Percentiles rank a stretch among this genome's conserved stretches.
phyloP scores from a whole-genome alignment of 1,140 invertebrate genomes.

The Magallana ariakensis region DNA sequence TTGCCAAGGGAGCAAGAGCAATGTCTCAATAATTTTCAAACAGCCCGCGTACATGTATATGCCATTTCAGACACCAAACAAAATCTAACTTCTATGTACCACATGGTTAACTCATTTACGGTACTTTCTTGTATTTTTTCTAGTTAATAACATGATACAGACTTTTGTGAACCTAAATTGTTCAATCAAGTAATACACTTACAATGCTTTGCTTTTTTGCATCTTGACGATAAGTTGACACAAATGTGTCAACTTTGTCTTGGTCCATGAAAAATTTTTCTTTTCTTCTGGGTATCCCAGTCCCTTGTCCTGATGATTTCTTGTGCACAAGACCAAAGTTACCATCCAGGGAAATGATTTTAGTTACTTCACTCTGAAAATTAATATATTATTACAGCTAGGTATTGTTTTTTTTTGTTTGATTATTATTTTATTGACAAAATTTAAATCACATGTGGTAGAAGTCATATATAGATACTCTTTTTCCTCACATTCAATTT shows the following conservation, averaged over 20 bases:
- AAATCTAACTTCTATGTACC: too few relatives aligned
- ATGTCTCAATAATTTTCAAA: too few relatives aligned
- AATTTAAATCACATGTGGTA: too few relatives aligned
- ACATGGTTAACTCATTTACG: too few relatives aligned
- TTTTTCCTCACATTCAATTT: too few relatives aligned
- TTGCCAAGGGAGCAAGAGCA: too few relatives aligned
- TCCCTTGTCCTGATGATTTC: constrained; percentile 42
- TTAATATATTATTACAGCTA: background rate
- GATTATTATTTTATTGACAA: background rate
- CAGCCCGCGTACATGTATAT: too few relatives aligned
- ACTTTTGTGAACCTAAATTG: background rate
- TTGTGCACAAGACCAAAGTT: constrained; percentile 53
- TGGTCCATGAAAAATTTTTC: constrained; percentile 39
- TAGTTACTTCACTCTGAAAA: constrained; percentile 19
- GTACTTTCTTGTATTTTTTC: too few relatives aligned
- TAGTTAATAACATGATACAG: too few relatives aligned
- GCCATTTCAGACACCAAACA: too few relatives aligned
- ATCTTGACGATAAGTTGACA: constrained; percentile 5
- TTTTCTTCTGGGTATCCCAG: constrained; percentile 35
- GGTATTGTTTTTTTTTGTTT: too few relatives aligned
- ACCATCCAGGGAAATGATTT: constrained; percentile 39
- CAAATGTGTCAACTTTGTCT: constrained; percentile 39
- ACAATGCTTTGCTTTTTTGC: constrained; percentile 16
- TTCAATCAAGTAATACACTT: background rate
- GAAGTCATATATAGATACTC: too few relatives aligned